These are phyloP conservation scores for Atractosteus spatula DNA, from an alignment of 2,113 vertebrate species.

Conservation along the genomic window DNA sequence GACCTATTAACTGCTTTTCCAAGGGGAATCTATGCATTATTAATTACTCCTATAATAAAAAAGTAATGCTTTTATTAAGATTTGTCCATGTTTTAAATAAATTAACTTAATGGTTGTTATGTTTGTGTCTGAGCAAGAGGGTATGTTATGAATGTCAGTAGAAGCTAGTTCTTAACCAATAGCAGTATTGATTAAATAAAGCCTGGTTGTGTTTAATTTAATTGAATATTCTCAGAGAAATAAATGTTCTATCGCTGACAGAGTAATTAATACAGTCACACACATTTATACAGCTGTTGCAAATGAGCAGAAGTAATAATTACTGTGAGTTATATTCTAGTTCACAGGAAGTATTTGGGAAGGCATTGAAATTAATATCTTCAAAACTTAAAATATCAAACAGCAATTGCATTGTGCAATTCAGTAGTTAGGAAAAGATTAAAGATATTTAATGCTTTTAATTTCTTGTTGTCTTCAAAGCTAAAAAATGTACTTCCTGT, in stretches of 20 bases:
- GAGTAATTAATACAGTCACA: constrained; percentile 52
- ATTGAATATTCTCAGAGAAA: constrained; percentile 55
- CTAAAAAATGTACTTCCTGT: too few relatives aligned
- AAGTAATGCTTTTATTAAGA: constrained; percentile 10
- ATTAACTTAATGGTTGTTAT: constrained; percentile 51
- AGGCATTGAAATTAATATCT: too few relatives aligned
- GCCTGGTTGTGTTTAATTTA: constrained; percentile 46
- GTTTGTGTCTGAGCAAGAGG: constrained; percentile 25
- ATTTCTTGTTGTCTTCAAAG: too few relatives aligned
- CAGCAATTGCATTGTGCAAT: too few relatives aligned
- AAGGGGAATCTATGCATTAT: constrained; percentile 24
- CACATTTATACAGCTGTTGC: too few relatives aligned
- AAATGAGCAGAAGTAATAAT: too few relatives aligned
- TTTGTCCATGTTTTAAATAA: constrained; percentile 30
- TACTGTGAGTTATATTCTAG: too few relatives aligned
- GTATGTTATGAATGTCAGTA: constrained; percentile 50
- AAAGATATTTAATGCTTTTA: too few relatives aligned
- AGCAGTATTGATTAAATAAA: constrained; percentile 52
- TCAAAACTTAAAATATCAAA: too few relatives aligned
- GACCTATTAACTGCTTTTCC: constrained; percentile 15
- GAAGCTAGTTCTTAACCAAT: constrained; percentile 42
- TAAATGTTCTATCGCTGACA: constrained; percentile 56
- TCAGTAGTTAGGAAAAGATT: too few relatives aligned
- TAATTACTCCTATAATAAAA: constrained; percentile 28
- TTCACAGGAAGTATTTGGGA: too few relatives aligned